These are phyloP conservation scores for Clepsis dumicolana DNA, from an alignment of 2,888 invertebrate genomes.

Conservation along the genomic window DNA sequence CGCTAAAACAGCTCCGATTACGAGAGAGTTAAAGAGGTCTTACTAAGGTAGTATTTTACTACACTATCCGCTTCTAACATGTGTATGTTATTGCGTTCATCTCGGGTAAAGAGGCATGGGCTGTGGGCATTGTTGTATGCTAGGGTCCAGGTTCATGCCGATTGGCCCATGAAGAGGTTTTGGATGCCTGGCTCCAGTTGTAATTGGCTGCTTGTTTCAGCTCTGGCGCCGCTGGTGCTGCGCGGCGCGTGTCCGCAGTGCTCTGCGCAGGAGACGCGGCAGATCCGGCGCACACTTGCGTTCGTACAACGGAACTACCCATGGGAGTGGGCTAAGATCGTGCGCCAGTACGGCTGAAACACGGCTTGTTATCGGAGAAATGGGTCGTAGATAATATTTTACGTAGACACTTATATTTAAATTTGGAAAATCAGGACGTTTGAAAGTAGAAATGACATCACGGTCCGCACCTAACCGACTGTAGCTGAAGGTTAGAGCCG, in stretches of 20 bases:
- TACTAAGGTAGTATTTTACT: too few relatives aligned
- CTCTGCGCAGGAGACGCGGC: constrained; percentile 87
- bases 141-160: too few relatives aligned
- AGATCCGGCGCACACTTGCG: constrained; percentile 91
- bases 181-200: not conserved
- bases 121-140: too few relatives aligned
- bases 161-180: too few relatives aligned
- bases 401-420: not conserved
- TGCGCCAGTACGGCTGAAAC: constrained; percentile 88
- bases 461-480: too few relatives aligned
- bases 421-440: not conserved
- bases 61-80: too few relatives aligned
- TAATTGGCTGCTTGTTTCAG: constrained; percentile 75
- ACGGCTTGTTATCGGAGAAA: not conserved
- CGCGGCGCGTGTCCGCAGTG: constrained; percentile 91
- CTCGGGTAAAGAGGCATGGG: too few relatives aligned
- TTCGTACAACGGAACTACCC: constrained; percentile 91
- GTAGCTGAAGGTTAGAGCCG: too few relatives aligned
- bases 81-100: too few relatives aligned
- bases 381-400: not conserved
- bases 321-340: constrained; percentile 91
- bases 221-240: constrained; percentile 90
- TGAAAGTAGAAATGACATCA: too few relatives aligned
- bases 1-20: too few relatives aligned
- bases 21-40: too few relatives aligned